phyloP scores from a whole-genome alignment of 1,140 invertebrate genomes.

The Bombus cullumanus region DNA sequence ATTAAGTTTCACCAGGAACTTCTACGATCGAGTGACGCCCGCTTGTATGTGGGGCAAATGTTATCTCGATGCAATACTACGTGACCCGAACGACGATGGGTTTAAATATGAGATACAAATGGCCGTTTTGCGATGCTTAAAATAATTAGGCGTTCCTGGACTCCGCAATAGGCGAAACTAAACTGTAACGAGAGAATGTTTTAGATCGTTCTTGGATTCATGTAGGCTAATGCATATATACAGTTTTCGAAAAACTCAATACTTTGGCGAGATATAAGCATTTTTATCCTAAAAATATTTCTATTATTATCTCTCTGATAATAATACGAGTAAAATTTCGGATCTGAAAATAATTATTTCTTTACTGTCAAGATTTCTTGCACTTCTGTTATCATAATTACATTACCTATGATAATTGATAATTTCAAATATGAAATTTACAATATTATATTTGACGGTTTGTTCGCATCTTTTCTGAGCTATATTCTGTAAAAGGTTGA shows the following conservation, averaged over 20 bases:
- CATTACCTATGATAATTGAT: no score
- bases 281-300: no score
- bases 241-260: no score
- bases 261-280: no score
- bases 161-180: neutral
- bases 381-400: no score
- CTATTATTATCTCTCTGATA: no score
- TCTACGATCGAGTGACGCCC: neutral
- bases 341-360: no score
- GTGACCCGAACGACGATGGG: neutral
- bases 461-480: neutral
- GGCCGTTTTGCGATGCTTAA: neutral
- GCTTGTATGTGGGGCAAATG: constrained; percentile 9
- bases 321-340: no score
- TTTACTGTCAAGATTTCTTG: no score
- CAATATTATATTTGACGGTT: neutral
- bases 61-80: constrained; percentile 6
- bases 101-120: neutral
- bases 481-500: neutral
- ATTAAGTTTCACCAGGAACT: neutral
- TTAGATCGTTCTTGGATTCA: no score
- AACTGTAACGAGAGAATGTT: neutral
- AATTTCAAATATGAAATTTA: no score
- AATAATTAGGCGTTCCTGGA: constrained; percentile 2
- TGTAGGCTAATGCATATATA: no score